phyloP scores from a whole-genome alignment of 2,797 vertebrate genomes.

The Danio kyathit region DNA sequence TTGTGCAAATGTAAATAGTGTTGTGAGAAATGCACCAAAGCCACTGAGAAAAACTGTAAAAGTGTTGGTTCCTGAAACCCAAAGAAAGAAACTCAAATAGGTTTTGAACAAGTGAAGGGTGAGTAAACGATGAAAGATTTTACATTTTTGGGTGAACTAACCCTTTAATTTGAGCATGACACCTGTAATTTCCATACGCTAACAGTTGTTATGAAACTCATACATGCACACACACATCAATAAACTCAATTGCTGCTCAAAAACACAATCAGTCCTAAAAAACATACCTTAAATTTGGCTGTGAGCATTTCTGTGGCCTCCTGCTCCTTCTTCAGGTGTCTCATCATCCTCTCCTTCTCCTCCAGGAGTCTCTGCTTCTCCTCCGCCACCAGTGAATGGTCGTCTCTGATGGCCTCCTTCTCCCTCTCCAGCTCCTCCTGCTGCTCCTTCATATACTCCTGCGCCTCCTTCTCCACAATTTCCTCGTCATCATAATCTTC shows the following conservation, averaged over 20 bases:
- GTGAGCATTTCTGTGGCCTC: conserved; percentile 92
- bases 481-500: conserved; percentile 80
- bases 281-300: conserved; percentile 90
- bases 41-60: no score
- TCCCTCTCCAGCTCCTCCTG: conserved; percentile 93
- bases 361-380: conserved; percentile 94
- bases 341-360: conserved; percentile 97
- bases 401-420: conserved; percentile 92
- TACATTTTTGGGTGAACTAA: no score
- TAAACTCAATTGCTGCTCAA: not conserved
- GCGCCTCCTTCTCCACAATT: conserved; percentile 85
- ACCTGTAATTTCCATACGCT: no score
- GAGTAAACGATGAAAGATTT: no score
- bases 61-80: no score
- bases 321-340: conserved; percentile 90
- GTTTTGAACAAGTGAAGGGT: no score
- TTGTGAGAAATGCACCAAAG: no score
- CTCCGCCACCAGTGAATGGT: conserved; percentile 89
- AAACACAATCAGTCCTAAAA: not conserved
- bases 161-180: no score
- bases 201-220: not conserved
- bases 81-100: no score
- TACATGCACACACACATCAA: not conserved
- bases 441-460: conserved; percentile 89
- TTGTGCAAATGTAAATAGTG: no score